Evolutionary conservation across 2,797 vertebrate species (phyloP).

Genomic region (Hapalemur alaotrensis): DNA sequence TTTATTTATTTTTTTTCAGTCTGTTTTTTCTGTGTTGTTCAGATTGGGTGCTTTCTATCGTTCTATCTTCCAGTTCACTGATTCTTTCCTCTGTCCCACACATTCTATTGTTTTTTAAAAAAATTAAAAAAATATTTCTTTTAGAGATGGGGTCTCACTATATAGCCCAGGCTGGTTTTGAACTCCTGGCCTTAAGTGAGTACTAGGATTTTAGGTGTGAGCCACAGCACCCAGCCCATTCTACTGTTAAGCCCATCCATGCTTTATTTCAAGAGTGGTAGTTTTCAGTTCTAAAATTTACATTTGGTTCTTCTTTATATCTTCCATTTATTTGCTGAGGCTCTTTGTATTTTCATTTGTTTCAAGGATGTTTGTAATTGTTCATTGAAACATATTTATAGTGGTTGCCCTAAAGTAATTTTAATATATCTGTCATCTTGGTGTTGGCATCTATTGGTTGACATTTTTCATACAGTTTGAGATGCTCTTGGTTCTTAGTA

Average conservation of each 20-base stretch:
- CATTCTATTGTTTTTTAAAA: not conserved
- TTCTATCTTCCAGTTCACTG: not conserved
- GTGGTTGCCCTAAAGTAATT: not conserved
- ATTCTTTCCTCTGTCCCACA: not conserved
- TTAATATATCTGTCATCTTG: not conserved
- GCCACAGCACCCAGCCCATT: not conserved
- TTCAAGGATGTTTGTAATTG: not conserved
- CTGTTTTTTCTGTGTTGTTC: not conserved
- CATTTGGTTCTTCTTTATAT: not conserved
- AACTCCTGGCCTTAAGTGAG: too few relatives aligned
- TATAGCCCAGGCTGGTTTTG: too few relatives aligned
- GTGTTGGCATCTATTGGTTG: not conserved
- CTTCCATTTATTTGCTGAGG: not conserved
- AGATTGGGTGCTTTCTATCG: not conserved
- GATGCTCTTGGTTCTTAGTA: not conserved
- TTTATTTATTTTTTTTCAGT: not conserved
- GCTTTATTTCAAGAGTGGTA: not conserved
- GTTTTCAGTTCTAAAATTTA: constrained; percentile 14
- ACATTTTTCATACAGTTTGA: not conserved
- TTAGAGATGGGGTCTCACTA: too few relatives aligned
- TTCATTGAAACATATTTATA: not conserved
- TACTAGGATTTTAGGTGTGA: too few relatives aligned
- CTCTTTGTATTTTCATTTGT: not conserved
- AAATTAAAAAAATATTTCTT: too few relatives aligned
- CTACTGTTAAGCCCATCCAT: not conserved